These are phyloP conservation scores for Dysmachus trigonus DNA, from an alignment of 2,888 invertebrate species.

Conservation along the genomic window DNA sequence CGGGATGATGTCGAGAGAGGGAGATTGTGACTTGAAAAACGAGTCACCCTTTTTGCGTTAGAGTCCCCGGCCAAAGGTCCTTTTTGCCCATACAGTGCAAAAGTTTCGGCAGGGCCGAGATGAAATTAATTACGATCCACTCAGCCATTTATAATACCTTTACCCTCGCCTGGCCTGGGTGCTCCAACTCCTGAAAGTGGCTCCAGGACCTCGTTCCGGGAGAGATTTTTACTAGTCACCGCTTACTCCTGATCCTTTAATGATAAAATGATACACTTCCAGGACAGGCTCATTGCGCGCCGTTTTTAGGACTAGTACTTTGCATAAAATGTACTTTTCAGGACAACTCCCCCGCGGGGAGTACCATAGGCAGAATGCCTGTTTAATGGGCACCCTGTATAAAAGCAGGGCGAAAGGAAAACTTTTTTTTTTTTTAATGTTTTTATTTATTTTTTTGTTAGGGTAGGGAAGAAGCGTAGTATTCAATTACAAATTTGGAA, in stretches of 20 bases:
- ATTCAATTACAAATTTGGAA: background rate
- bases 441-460: background rate
- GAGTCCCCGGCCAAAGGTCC: background rate
- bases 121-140: background rate
- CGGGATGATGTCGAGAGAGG: background rate
- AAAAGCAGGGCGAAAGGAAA: background rate
- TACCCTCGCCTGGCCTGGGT: background rate
- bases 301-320: background rate
- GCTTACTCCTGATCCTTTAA: conserved; percentile 2
- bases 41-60: background rate
- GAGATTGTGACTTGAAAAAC: background rate
- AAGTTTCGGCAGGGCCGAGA: background rate
- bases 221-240: background rate
- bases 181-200: background rate
- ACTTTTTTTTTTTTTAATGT: background rate
- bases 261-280: conserved; percentile 27
- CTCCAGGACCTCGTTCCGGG: background rate
- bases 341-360: background rate
- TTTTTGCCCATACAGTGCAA: background rate
- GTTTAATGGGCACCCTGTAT: background rate
- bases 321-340: background rate
- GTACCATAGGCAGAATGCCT: background rate
- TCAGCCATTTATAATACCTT: background rate
- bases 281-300: background rate
- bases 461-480: background rate